phyloP scores from a whole-genome alignment of 37 sponge, comb jelly and placozoan genomes.

The Spongilla lacustris region DNA sequence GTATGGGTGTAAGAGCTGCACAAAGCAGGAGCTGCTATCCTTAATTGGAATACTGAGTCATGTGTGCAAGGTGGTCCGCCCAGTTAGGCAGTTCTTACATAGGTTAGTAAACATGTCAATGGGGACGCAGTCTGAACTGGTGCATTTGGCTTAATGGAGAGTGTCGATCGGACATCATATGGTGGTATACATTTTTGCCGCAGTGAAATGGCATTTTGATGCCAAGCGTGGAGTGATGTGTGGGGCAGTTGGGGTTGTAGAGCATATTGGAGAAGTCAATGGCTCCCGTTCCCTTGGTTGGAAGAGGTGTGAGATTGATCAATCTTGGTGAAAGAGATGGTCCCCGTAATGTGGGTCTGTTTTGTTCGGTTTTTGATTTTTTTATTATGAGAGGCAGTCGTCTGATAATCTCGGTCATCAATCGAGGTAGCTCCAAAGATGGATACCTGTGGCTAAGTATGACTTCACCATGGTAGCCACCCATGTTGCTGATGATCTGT shows the following conservation, averaged over 20 bases:
- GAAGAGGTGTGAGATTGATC: not conserved
- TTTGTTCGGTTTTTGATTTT: constrained; percentile 7
- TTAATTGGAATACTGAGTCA: not conserved
- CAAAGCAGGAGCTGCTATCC: not conserved
- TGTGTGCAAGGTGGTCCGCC: constrained; percentile 10
- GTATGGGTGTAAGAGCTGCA: not conserved
- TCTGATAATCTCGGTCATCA: too few species aligned
- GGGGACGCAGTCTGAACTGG: not conserved
- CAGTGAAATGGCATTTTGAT: too few species aligned
- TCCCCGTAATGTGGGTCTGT: constrained; percentile 22
- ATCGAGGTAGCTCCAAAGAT: too few species aligned
- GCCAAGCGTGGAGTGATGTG: too few species aligned
- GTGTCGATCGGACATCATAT: too few species aligned
- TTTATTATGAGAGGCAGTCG: too few species aligned
- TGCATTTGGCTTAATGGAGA: not conserved
- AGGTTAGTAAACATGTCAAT: not conserved
- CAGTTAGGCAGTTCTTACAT: not conserved
- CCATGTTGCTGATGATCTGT: constrained; percentile 56
- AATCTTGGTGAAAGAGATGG: constrained; percentile 34
- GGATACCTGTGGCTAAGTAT: too few species aligned
- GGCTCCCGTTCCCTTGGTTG: not conserved
- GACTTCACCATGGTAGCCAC: not conserved
- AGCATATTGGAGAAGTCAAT: not conserved
- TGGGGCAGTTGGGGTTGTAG: constrained; percentile 14
- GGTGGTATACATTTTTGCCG: not conserved